Conservation (phyloP, 2,113 vertebrate species). For the Eublepharis macularius region DNA sequence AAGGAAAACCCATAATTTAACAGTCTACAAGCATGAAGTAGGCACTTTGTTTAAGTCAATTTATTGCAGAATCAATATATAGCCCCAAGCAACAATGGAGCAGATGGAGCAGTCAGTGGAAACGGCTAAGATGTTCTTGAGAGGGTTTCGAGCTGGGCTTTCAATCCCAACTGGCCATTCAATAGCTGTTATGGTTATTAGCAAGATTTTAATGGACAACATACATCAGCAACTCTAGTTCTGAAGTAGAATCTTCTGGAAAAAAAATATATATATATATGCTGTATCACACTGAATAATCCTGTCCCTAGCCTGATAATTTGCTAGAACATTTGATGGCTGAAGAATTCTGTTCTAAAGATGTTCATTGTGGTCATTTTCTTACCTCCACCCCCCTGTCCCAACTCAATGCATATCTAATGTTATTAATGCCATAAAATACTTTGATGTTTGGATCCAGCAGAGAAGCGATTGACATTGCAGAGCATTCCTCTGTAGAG, state of each 20-base stretch:
- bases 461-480: constrained; percentile 39
- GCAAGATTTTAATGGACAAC: constrained; percentile 53
- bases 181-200: constrained; percentile 36
- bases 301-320: constrained; percentile 44
- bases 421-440: constrained; percentile 30
- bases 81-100: constrained; percentile 2
- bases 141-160: constrained; percentile 28
- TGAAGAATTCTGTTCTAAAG: neutral
- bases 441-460: constrained; percentile 36
- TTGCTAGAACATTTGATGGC: constrained; percentile 13
- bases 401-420: neutral
- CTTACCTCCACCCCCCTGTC: neutral
- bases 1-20: neutral
- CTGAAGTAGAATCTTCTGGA: constrained; percentile 20
- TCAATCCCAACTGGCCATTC: constrained; percentile 28
- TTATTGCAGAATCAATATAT: neutral
- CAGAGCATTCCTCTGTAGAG: constrained; percentile 9
- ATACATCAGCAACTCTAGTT: constrained; percentile 58
- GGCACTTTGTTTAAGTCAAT: constrained; percentile 11
- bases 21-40: neutral
- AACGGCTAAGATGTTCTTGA: constrained; percentile 10
- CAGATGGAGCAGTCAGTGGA: neutral
- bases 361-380: constrained; percentile 19
- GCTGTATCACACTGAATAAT: constrained; percentile 43
- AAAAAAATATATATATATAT: constrained; percentile 41